Conservation (phyloP, 2,888 invertebrate species). For the Trisateles emortualis region DNA sequence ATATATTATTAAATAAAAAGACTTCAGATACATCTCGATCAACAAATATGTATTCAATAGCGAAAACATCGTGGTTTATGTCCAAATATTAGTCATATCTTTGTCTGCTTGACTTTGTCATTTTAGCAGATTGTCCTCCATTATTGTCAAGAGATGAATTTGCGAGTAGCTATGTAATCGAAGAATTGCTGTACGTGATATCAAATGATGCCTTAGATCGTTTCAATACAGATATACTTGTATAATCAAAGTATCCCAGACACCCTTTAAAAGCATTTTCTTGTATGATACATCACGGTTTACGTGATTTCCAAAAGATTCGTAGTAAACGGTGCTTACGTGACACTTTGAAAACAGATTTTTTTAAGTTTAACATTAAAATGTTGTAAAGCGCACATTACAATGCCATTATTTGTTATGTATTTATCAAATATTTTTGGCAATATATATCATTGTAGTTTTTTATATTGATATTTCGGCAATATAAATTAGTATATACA, state of each 20-base stretch:
- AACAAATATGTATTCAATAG: no score
- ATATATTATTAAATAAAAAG: no score
- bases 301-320: slow-evolving; percentile 16
- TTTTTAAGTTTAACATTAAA: slow-evolving; percentile 21
- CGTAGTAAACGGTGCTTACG: slow-evolving; percentile 19
- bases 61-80: no score
- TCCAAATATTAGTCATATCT: no score
- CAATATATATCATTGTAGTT: no score
- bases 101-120: no score
- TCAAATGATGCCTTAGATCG: not conserved
- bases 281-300: slow-evolving; percentile 29
- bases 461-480: no score
- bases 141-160: not conserved
- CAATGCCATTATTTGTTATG: slow-evolving; percentile 5
- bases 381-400: slow-evolving; percentile 3
- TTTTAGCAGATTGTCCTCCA: not conserved
- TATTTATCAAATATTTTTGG: not conserved
- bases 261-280: slow-evolving; percentile 38
- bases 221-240: not conserved
- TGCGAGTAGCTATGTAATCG: not conserved
- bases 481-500: no score
- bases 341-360: slow-evolving; percentile 16
- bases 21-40: no score
- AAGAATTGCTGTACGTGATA: not conserved
- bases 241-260: slow-evolving; percentile 15